A percentile compares a stretch with the other conserved stretches of the same genome.
Conservation (phyloP, 2,113 vertebrate species). For the Machaerirhynchus nigripectus region DNA sequence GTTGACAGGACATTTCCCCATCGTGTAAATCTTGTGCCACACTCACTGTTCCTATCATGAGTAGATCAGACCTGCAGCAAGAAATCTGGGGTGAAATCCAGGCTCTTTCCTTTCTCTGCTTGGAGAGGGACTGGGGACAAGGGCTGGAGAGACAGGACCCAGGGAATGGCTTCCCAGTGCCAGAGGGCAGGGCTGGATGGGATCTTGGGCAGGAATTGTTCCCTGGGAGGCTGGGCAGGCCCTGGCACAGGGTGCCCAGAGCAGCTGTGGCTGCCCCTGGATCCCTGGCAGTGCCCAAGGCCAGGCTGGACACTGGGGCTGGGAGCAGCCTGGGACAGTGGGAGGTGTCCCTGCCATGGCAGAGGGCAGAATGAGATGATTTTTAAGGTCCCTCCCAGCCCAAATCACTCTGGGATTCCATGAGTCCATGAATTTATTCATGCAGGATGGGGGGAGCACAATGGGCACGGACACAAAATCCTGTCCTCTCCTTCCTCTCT, state of each 20-base stretch:
- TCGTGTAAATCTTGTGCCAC: background rate
- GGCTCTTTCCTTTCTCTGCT: background rate
- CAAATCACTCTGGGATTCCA: background rate
- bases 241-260: background rate
- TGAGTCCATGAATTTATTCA: background rate
- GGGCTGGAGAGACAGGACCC: background rate
- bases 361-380: rapidly evolving
- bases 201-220: background rate
- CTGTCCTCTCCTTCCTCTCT: background rate
- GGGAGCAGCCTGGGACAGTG: background rate
- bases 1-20: background rate
- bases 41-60: background rate
- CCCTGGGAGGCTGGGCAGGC: background rate
- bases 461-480: background rate
- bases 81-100: background rate
- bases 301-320: background rate
- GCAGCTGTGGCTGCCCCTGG: background rate
- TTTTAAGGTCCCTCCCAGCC: rapidly evolving
- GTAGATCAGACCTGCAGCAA: background rate
- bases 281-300: background rate
- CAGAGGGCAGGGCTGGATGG: background rate
- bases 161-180: background rate
- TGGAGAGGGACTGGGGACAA: background rate
- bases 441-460: background rate
- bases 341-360: background rate